phyloP scores from a whole-genome alignment of 2,888 invertebrate species.

The Neocrepidodera transversa region DNA sequence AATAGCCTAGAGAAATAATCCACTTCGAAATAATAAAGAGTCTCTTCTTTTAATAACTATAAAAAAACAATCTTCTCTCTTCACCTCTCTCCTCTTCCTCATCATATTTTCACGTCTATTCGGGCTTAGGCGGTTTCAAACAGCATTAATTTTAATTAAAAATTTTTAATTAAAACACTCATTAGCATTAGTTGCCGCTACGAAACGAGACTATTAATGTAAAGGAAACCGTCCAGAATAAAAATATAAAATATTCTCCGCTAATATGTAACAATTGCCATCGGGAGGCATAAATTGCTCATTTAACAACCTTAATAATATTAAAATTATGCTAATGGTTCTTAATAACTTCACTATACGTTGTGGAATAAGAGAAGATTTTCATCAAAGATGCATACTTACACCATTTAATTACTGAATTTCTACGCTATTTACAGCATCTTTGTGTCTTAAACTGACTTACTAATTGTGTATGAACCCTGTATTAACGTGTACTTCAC shows the following conservation, averaged over 20 bases:
- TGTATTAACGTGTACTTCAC: slow-evolving; percentile 16
- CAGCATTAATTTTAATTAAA: slow-evolving; percentile 13
- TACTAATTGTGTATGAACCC: slow-evolving; percentile 21
- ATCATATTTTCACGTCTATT: slow-evolving; percentile 11
- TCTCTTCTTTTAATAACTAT: slow-evolving; percentile 2
- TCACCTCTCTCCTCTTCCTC: neutral
- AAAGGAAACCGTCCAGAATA: slow-evolving; percentile 16
- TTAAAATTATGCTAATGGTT: slow-evolving; percentile 18
- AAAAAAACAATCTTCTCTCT: neutral
- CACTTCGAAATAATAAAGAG: slow-evolving; percentile 2
- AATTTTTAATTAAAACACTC: slow-evolving; percentile 18
- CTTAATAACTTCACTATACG: slow-evolving; percentile 14
- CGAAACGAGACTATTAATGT: slow-evolving; percentile 14
- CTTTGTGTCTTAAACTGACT: slow-evolving; percentile 23
- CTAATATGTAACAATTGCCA: slow-evolving; percentile 30
- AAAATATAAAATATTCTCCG: slow-evolving; percentile 25
- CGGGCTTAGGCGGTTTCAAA: slow-evolving; percentile 12
- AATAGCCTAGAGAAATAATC: slow-evolving; percentile 1
- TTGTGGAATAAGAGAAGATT: slow-evolving; percentile 16
- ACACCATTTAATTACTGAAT: slow-evolving; percentile 29
- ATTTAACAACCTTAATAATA: slow-evolving; percentile 16
- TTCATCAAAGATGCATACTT: slow-evolving; percentile 27
- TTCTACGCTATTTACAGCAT: slow-evolving; percentile 24
- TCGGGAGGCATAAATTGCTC: slow-evolving; percentile 25
- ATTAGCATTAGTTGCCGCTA: slow-evolving; percentile 18